phyloP scores from a whole-genome alignment of 2,113 vertebrate species.

The Arothron firmamentum region DNA sequence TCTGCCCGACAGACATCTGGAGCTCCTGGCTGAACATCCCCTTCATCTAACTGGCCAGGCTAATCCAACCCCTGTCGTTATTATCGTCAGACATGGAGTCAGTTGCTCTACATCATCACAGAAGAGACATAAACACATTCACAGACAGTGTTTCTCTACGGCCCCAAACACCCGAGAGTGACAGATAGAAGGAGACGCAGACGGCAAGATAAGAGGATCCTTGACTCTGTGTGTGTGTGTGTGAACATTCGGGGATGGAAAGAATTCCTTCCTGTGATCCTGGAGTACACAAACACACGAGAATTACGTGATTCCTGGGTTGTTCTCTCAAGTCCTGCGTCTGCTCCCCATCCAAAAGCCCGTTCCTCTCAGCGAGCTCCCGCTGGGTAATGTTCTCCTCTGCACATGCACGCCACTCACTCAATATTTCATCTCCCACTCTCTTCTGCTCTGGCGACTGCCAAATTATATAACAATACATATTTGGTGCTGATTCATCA shows the following conservation, averaged over 20 bases:
- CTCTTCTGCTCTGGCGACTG: slow-evolving; percentile 11
- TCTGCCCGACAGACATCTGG: slow-evolving; percentile 47
- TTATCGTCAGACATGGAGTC: slow-evolving; percentile 56
- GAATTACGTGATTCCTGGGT: slow-evolving; percentile 18
- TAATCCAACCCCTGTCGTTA: slow-evolving; percentile 44
- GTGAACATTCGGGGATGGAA: slow-evolving; percentile 36
- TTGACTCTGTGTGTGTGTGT: slow-evolving; percentile 23
- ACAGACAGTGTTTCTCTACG: slow-evolving; percentile 38
- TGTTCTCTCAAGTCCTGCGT: slow-evolving; percentile 25
- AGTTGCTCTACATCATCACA: slow-evolving; percentile 25
- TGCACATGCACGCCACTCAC: slow-evolving; percentile 11
- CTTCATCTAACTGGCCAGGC: slow-evolving; percentile 42
- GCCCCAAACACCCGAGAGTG: slow-evolving; percentile 41
- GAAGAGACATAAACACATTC: slow-evolving; percentile 24
- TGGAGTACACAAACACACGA: slow-evolving; percentile 37
- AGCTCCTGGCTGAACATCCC: slow-evolving; percentile 62
- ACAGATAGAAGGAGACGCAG: slow-evolving; percentile 40
- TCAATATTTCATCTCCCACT: slow-evolving; percentile 26
- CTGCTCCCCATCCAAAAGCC: slow-evolving; percentile 23
- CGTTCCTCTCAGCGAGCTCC: slow-evolving; percentile 17
- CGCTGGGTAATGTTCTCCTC: slow-evolving; percentile 39
- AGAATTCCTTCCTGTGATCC: slow-evolving; percentile 34
- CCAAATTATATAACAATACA: slow-evolving; percentile 23
- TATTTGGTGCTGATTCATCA: slow-evolving; percentile 25
- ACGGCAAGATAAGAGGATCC: slow-evolving; percentile 48